A percentile compares a stretch with the other conserved stretches of the same genome.
These are phyloP conservation scores for Apostichopus leukothele DNA, from an alignment of 53 echinoderm and acorn worm genomes.

Conservation along the genomic window DNA sequence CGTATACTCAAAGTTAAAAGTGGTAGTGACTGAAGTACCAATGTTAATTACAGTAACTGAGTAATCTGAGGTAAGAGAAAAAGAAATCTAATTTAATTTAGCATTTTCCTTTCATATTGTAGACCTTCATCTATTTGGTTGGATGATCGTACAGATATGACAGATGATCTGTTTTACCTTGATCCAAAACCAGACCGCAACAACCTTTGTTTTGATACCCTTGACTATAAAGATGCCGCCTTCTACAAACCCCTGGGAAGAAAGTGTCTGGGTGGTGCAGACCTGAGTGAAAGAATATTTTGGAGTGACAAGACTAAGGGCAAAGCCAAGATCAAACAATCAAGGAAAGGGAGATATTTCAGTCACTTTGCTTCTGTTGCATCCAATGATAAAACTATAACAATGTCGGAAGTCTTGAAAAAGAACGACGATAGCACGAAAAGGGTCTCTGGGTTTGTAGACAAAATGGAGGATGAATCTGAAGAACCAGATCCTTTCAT, in stretches of 20 bases:
- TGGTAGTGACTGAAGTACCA: too few species aligned
- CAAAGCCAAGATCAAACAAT: constrained; percentile 52
- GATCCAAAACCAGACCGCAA: constrained; percentile 77
- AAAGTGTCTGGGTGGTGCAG: constrained; percentile 74
- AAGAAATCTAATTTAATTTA: neutral
- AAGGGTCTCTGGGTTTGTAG: neutral
- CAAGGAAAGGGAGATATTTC: constrained; percentile 60
- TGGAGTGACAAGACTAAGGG: constrained; percentile 63
- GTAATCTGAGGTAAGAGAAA: neutral
- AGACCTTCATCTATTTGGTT: constrained; percentile 68
- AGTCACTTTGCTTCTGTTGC: neutral
- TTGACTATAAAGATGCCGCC: constrained; percentile 79
- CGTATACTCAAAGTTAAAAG: too few species aligned
- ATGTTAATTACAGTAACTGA: too few species aligned
- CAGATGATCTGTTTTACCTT: constrained; percentile 53
- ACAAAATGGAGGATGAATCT: neutral
- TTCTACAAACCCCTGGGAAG: constrained; percentile 72
- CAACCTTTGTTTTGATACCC: constrained; percentile 83
- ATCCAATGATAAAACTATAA: constrained; percentile 21
- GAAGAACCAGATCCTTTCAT: constrained; percentile 59
- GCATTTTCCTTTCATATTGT: neutral
- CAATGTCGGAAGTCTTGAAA: constrained; percentile 20
- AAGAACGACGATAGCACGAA: neutral
- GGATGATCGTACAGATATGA: constrained; percentile 56
- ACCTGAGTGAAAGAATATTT: constrained; percentile 44